Conservation (phyloP, 2,113 vertebrate species). For the Mastomys coucha region DNA sequence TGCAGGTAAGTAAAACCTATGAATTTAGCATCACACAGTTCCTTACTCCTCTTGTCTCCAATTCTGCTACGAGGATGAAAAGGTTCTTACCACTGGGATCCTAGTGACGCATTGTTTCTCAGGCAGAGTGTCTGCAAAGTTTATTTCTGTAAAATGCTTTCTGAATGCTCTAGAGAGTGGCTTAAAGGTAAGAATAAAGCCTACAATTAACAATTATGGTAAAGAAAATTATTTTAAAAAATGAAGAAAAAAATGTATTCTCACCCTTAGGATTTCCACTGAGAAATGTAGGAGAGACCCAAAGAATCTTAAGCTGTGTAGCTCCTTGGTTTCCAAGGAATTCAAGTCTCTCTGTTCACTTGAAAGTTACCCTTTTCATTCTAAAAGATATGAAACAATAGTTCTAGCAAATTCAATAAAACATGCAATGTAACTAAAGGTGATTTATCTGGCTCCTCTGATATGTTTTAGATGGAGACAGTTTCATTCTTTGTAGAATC, state of each 20-base stretch:
- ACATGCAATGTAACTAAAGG: neutral
- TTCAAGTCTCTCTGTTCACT: neutral
- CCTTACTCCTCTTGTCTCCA: neutral
- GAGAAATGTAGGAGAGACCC: neutral
- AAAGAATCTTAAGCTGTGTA: neutral
- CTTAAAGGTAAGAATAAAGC: neutral
- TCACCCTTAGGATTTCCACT: neutral
- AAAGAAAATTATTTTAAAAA: constrained; percentile 4
- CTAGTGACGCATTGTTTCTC: neutral
- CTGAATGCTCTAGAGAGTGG: neutral
- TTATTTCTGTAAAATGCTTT: constrained; percentile 14
- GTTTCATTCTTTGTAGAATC: neutral
- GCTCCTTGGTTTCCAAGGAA: neutral
- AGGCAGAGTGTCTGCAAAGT: neutral
- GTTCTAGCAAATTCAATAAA: neutral
- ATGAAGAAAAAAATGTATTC: neutral
- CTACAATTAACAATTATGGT: neutral
- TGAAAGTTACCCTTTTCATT: neutral
- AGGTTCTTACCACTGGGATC: neutral
- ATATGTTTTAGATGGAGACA: neutral
- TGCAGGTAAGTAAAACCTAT: constrained; percentile 53
- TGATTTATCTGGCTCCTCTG: neutral
- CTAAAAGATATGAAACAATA: neutral
- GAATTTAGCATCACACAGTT: neutral
- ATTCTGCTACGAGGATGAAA: neutral